These are phyloP conservation scores for Apodemia mormo DNA, from an alignment of 2,888 invertebrate genomes.

Conservation along the genomic window DNA sequence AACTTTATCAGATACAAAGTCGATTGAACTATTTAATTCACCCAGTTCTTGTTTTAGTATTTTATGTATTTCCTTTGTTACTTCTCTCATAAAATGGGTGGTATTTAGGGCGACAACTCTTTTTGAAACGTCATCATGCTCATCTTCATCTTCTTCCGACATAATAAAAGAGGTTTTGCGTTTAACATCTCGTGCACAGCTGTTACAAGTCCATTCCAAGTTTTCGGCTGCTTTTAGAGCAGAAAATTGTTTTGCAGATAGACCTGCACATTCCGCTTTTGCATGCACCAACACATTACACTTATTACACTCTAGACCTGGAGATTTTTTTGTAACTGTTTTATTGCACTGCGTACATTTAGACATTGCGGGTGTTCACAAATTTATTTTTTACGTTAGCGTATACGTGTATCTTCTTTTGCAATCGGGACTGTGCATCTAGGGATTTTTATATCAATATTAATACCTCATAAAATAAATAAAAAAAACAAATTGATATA, in stretches of 20 bases:
- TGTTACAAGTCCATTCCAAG: background rate
- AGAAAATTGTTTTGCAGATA: background rate
- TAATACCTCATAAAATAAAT: too few species aligned
- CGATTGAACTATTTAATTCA: background rate
- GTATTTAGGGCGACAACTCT: too few species aligned
- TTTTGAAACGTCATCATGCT: too few species aligned
- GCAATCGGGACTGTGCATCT: too few species aligned
- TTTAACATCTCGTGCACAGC: background rate
- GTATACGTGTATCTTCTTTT: too few species aligned
- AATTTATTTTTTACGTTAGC: background rate
- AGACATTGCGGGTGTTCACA: background rate
- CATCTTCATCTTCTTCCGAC: too few species aligned
- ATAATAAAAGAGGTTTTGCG: background rate
- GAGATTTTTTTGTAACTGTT: background rate
- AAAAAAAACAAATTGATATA: too few species aligned
- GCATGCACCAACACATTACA: background rate
- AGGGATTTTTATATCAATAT: too few species aligned
- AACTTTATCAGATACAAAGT: background rate
- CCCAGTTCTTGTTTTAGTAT: background rate
- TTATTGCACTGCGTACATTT: background rate
- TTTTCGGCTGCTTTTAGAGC: background rate
- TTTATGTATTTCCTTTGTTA: conserved; percentile 1
- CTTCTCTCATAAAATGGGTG: too few species aligned
- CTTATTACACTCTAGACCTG: background rate
- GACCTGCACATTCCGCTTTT: background rate